Evolutionary conservation across 2,888 invertebrate genomes (phyloP).

Genomic region (Teleiodes luculella): DNA sequence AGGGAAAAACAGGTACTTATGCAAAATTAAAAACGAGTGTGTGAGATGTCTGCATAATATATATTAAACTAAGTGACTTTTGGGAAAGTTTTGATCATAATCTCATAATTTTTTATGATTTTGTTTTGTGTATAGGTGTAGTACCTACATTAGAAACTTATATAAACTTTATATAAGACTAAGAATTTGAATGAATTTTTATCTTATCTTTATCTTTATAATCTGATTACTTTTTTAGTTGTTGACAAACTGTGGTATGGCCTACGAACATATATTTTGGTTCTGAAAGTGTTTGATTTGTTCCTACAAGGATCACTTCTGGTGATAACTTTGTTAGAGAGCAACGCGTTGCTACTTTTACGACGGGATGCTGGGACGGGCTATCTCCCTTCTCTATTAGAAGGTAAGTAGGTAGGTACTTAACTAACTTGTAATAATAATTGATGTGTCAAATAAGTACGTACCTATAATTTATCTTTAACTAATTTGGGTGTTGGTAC

Average conservation of each 20-base stretch:
- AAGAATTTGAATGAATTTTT: not conserved
- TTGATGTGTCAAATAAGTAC: not conserved
- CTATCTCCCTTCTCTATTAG: slow-evolving; percentile 38
- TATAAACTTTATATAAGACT: not conserved
- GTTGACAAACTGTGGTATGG: slow-evolving; percentile 52
- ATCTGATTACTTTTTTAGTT: no score
- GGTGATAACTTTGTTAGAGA: slow-evolving; percentile 55
- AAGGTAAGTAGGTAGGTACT: slow-evolving; percentile 39
- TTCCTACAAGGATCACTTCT: slow-evolving; percentile 63
- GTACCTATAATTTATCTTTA: not conserved
- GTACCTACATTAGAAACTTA: no score
- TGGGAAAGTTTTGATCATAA: no score
- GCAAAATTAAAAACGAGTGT: no score
- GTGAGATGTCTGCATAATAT: no score
- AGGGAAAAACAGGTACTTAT: slow-evolving; percentile 8
- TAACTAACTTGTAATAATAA: not conserved
- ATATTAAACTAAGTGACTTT: not conserved
- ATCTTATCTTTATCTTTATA: not conserved
- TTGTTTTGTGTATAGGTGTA: no score
- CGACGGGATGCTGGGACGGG: slow-evolving; percentile 52
- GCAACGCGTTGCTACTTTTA: slow-evolving; percentile 53
- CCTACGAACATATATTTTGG: slow-evolving; percentile 52
- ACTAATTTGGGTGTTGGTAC: not conserved
- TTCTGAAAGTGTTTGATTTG: slow-evolving; percentile 57
- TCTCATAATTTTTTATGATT: no score